Evolutionary conservation across 2,888 invertebrate species (phyloP).

Genomic region (Drosophila sordidula): DNA sequence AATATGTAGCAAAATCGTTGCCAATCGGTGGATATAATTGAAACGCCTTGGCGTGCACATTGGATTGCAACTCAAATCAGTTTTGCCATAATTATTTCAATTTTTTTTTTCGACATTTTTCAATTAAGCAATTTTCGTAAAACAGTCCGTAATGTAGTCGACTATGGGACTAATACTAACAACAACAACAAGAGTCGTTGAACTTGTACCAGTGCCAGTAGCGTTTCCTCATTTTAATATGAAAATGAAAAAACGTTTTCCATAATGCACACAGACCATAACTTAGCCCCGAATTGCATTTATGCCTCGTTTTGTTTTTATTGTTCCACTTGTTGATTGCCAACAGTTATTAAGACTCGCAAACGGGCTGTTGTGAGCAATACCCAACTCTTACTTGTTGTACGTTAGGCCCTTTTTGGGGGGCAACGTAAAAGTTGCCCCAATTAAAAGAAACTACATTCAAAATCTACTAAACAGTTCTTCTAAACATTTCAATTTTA

Average conservation of each 20-base stretch:
- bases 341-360: conserved; percentile 41
- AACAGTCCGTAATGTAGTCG: conserved; percentile 29
- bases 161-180: conserved; percentile 16
- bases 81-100: conserved; percentile 66
- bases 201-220: conserved; percentile 61
- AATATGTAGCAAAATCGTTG: conserved; percentile 29
- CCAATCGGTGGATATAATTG: conserved; percentile 28
- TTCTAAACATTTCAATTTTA: no score
- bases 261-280: conserved; percentile 41
- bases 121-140: conserved; percentile 74
- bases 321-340: conserved; percentile 60
- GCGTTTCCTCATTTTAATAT: conserved; percentile 72
- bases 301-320: conserved; percentile 37
- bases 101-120: conserved; percentile 65
- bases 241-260: conserved; percentile 62
- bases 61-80: conserved; percentile 61
- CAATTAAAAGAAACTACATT: no score
- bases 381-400: background rate
- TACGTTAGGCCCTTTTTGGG: conserved; percentile 14
- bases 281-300: conserved; percentile 25
- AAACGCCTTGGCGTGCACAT: conserved; percentile 58
- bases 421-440: background rate
- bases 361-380: conserved; percentile 7
- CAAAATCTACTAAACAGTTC: no score
- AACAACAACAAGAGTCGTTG: conserved; percentile 56